Evolutionary conservation across 2,888 invertebrate genomes (phyloP).

Genomic region (Cheiracanthium punctorium): DNA sequence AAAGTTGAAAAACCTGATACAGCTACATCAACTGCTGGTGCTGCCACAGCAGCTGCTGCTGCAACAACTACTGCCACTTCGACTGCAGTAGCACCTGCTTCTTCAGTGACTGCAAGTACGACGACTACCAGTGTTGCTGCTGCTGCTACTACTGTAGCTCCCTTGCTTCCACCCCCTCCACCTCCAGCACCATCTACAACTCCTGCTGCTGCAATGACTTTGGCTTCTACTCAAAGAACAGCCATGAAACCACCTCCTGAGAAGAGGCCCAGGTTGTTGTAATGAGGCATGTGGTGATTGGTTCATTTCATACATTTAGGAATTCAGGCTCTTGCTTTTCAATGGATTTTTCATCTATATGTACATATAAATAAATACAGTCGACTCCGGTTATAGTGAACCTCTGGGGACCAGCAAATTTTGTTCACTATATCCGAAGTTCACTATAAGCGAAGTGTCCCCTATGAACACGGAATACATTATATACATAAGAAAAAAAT

Average conservation of each 20-base stretch:
- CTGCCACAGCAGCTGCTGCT: constrained; percentile 31
- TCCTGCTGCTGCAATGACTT: constrained; percentile 18
- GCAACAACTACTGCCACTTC: constrained; percentile 11
- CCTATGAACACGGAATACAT: too few species aligned
- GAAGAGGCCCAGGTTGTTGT: constrained; percentile 57
- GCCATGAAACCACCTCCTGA: constrained; percentile 71
- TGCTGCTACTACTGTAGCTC: constrained; percentile 14
- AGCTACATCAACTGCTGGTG: constrained; percentile 26
- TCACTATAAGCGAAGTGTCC: too few species aligned
- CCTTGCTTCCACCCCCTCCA: constrained; percentile 43
- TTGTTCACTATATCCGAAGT: too few species aligned
- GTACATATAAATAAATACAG: too few species aligned
- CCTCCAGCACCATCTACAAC: constrained; percentile 29
- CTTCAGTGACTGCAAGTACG: constrained; percentile 22
- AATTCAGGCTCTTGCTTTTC: too few species aligned
- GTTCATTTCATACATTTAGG: too few species aligned
- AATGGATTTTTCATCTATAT: too few species aligned
- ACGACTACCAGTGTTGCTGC: too few species aligned
- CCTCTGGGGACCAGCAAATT: too few species aligned
- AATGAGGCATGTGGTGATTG: too few species aligned
- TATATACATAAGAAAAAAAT: too few species aligned
- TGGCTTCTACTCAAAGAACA: constrained; percentile 10
- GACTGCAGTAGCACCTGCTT: constrained; percentile 12
- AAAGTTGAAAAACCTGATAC: constrained; percentile 54
- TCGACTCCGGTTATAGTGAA: too few species aligned